Base-by-base conservation (phyloP, 2,888 invertebrate genomes). In the Agriotes lineatus region DNA sequence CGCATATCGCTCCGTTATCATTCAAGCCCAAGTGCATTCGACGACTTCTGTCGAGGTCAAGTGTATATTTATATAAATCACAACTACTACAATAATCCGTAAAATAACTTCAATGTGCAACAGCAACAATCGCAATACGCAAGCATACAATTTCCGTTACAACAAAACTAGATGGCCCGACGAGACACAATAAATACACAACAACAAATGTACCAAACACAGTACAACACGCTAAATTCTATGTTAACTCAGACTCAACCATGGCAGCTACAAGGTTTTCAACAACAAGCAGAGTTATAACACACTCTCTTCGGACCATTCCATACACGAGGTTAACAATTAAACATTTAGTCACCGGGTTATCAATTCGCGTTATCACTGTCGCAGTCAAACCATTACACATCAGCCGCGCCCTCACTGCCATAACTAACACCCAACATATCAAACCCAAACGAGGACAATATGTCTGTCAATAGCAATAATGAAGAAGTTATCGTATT, bases 11-110 rank as follows among this genome's bases (percentile, higher is more conserved):
- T n/a, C n/a, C n/a, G n/a, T n/a, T n/a, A n/a, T n/a, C n/a, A n/a
- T n/a, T n/a, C n/a, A n/a, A n/a, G n/a, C n/a, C n/a, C n/a, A n/a
- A n/a, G n/a, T n/a, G n/a, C n/a, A n/a, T n/a, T n/a, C n/a, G n/a
- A n/a, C n/a, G n/a, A n/a, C n/a, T n/a, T n/a, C n/a, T n/a, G n/a
- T n/a, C n/a, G n/a, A n/a, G n/a, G n/a, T n/a, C n/a, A n/a, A n/a
- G n/a, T n/a, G n/a, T n/a, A n/a, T n/a, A n/a, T n/a, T n/a, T n/a
- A n/a, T n/a, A n/a, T n/a, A n/a, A n/a, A n/a, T n/a, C n/a, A n/a
- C n/a, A n/a, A n/a, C 9, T 44, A 44, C 44, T 44, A 44, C 44
- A 44, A 44, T 9, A 44, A 14, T 44, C 44, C 44, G 44, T 9
- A 18, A 7, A 18, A 18, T 2, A 18, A 18, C 14, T 44, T 14